phyloP scores from a whole-genome alignment of 2,888 invertebrate genomes.

The Phengaris arion region DNA sequence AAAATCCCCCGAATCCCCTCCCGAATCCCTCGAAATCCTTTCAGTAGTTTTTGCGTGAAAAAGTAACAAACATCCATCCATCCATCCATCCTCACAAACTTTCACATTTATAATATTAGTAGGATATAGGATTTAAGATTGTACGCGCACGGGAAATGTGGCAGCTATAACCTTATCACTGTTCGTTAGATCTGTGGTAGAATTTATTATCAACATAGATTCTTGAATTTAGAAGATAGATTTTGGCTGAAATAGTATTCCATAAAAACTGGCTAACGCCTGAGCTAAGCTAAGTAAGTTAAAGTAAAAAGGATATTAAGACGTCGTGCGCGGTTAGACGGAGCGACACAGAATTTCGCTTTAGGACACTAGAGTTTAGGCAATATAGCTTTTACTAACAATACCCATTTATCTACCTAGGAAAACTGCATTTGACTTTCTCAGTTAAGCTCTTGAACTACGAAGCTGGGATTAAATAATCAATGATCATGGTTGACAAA shows the following conservation, averaged over 20 bases:
- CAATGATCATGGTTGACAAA: neutral
- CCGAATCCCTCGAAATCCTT: no score
- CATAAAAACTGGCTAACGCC: slow-evolving; percentile 3
- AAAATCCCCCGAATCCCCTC: no score
- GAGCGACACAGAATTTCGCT: slow-evolving; percentile 12
- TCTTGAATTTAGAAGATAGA: neutral
- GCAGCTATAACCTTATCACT: neutral
- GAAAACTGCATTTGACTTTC: neutral
- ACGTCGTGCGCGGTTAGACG: slow-evolving; percentile 5
- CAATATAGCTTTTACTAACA: slow-evolving; percentile 9
- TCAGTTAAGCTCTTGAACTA: neutral
- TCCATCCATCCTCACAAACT: no score
- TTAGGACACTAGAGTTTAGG: slow-evolving; percentile 2
- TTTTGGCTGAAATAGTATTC: neutral
- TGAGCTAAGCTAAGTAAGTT: neutral
- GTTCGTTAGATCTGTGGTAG: neutral
- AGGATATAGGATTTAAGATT: no score
- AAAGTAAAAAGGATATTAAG: slow-evolving; percentile 3
- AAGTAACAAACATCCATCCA: no score
- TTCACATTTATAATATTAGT: neutral
- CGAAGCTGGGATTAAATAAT: neutral
- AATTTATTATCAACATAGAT: neutral
- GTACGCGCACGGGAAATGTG: neutral
- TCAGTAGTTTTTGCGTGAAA: no score
- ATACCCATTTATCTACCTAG: slow-evolving; percentile 6